phyloP scores from a whole-genome alignment of 2,888 invertebrate species.

The Stegophylla sp. region DNA sequence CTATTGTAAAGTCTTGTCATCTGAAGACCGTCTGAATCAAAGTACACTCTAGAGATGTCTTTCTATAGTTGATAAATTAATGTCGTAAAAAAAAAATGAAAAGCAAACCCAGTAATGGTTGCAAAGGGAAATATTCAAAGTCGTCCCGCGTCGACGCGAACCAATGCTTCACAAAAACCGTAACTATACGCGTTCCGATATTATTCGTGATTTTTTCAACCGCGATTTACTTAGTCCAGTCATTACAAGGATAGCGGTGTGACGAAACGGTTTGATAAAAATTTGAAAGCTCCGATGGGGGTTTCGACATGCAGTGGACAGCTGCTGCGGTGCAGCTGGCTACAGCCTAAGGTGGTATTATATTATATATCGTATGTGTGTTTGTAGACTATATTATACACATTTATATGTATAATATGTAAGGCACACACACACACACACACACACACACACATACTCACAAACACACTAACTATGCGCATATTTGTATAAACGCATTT shows the following conservation, averaged over 20 bases:
- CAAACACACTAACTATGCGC: conserved; percentile 1
- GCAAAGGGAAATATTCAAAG: too few species aligned
- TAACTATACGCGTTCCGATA: background rate
- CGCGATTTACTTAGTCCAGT: background rate
- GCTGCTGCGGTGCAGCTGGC: conserved; percentile 7
- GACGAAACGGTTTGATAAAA: conserved; percentile 46
- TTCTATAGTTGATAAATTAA: background rate
- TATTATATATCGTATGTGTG: conserved; percentile 13
- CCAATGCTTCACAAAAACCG: too few species aligned
- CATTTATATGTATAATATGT: conserved; percentile 7
- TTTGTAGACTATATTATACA: background rate
- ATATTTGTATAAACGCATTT: conserved; percentile 30
- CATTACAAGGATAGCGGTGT: conserved; percentile 13
- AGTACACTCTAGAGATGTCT: background rate
- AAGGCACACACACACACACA: background rate
- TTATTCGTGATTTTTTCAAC: background rate
- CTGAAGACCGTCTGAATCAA: background rate
- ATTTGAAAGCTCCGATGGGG: conserved; percentile 47
- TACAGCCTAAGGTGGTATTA: conserved; percentile 31
- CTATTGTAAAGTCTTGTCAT: background rate
- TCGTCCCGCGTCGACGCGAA: too few species aligned
- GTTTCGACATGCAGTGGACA: conserved; percentile 48
- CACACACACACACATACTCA: background rate
- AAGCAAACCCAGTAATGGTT: too few species aligned
- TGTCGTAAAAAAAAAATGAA: too few species aligned